Percentiles rank a stretch among this genome's conserved stretches.
Conservation (phyloP, 2,888 invertebrate species). For the Gastrophysa polygoni region DNA sequence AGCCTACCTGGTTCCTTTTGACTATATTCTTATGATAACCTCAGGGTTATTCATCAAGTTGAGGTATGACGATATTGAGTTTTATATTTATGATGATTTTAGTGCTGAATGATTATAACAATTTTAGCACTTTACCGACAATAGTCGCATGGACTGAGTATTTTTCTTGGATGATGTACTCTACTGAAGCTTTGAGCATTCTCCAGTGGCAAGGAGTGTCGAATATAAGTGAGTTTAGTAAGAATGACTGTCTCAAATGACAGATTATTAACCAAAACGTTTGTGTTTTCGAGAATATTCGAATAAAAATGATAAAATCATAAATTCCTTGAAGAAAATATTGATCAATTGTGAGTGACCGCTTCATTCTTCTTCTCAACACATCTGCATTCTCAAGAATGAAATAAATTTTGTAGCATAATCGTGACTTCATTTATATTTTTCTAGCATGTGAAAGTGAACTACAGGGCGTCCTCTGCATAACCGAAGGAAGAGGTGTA, state of each 20-base stretch:
- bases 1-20: constrained; percentile 84
- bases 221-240: constrained; percentile 68
- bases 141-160: constrained; percentile 75
- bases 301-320: no score
- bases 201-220: constrained; percentile 79
- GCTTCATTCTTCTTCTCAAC: no score
- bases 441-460: constrained; percentile 67
- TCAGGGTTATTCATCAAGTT: constrained; percentile 85
- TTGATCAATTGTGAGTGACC: no score
- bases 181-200: constrained; percentile 82
- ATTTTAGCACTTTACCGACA: constrained; percentile 39
- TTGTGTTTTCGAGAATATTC: no score
- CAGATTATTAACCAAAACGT: no score
- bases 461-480: constrained; percentile 70
- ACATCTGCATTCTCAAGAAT: no score
- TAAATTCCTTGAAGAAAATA: no score
- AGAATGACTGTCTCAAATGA: background rate
- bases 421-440: no score
- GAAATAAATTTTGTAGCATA: no score
- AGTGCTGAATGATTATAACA: constrained; percentile 1
- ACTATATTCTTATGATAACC: constrained; percentile 85
- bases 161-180: constrained; percentile 85
- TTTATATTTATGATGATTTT: no score
- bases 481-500: constrained; percentile 74
- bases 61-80: constrained; percentile 61